phyloP scores from a whole-genome alignment of 2,797 vertebrate species.

The Chiroxiphia lanceolata region DNA sequence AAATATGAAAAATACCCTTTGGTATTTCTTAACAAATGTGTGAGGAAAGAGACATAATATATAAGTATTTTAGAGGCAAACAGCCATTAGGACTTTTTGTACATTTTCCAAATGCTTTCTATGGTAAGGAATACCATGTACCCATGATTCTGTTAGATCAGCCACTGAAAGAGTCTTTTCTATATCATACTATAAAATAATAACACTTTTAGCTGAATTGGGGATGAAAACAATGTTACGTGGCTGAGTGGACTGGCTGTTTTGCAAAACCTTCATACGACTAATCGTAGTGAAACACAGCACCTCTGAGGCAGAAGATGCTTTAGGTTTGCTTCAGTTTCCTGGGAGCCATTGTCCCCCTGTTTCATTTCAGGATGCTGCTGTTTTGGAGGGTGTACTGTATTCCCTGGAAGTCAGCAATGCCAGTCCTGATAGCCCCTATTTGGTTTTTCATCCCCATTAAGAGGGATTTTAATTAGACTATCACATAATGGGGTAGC shows the following conservation, averaged over 20 bases:
- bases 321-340: neutral
- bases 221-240: neutral
- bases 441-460: neutral
- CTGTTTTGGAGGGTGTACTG: neutral
- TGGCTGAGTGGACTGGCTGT: neutral
- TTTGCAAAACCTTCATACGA: neutral
- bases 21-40: neutral
- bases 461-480: neutral
- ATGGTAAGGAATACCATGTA: neutral
- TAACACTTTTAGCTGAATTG: neutral
- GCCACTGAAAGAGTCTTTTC: neutral
- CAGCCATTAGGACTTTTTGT: neutral
- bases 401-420: neutral
- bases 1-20: neutral
- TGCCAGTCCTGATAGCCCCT: neutral
- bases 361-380: neutral
- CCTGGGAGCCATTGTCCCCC: accelerated
- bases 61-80: neutral
- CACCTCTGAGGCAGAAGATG: neutral
- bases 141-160: neutral
- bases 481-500: neutral
- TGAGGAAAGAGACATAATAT: neutral
- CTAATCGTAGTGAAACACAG: neutral
- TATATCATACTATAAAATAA: neutral
- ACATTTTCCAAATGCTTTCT: neutral